These are phyloP conservation scores for Dissostichus mawsoni DNA, from an alignment of 2,113 vertebrate species.

Conservation along the genomic window DNA sequence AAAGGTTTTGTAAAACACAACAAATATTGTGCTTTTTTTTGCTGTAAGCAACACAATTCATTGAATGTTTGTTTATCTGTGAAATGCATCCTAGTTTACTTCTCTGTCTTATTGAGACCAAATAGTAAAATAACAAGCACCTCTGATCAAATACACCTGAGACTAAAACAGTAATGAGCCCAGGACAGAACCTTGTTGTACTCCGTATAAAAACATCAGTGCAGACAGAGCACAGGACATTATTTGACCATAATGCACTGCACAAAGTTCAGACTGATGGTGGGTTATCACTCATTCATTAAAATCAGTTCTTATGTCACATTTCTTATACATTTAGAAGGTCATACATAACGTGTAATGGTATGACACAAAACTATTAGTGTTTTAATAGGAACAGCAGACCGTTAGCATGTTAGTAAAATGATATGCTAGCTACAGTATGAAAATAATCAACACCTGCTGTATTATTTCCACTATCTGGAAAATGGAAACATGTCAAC, in stretches of 20 bases:
- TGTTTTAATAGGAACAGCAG: not conserved
- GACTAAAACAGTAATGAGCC: not conserved
- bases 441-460: not conserved
- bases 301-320: not conserved
- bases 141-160: not conserved
- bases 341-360: not conserved
- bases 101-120: no score
- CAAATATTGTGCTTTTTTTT: no score
- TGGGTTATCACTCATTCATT: not conserved
- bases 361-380: not conserved
- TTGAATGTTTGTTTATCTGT: not conserved
- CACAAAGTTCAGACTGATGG: not conserved
- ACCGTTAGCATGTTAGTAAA: not conserved
- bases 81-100: not conserved
- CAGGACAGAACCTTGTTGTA: not conserved
- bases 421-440: not conserved
- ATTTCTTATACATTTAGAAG: not conserved
- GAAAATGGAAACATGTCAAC: no score
- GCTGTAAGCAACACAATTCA: not conserved
- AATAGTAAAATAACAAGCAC: not conserved
- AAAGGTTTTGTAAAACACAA: no score
- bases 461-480: not conserved
- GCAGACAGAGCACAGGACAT: not conserved
- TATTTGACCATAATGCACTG: not conserved
- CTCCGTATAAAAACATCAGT: not conserved